Evolutionary conservation across 2,113 vertebrate species (phyloP), one percentile per base, ranked within the genome.

Genomic region (Xenopus laevis): DNA sequence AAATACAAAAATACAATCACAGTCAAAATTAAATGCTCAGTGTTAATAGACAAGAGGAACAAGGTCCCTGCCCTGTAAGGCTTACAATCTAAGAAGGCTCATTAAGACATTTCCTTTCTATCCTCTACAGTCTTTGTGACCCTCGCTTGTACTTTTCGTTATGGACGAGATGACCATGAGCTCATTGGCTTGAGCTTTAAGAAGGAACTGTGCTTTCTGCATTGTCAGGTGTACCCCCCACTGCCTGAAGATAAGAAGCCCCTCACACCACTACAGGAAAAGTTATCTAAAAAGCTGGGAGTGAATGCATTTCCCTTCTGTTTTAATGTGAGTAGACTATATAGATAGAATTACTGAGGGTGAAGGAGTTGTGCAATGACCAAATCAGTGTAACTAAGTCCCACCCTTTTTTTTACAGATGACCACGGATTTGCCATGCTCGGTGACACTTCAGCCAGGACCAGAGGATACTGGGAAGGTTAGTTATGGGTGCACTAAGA

Each of bases 131-230:
- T 95, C 15, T 97, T 86, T 0, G 91, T 94, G 80, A 89, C 84
- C 0, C 83, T 98, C 72, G 91, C 91, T 0, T 96, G 94, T 65
- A 92, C 92, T 0, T 98, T 98, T 78, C 91, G 89, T 80, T 97
- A 96, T 13, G 94, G 95, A 72, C 89, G 89, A 4, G 94, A 98
- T 0, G 94, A 98, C 82, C 83, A 97, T 79, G 93, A 95, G 0
- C 92, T 97, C 11, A 94, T 96, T 0, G 93, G 93, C 2, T 55
- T 98, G 81, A 93, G 88, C 67, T 97, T 94, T 87, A 87, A 89
- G 74, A 96, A 94, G 88, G 95, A 96, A 82, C 86, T 98, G 79
- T 96, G 94, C 13, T 83, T 92, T n/a, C 72, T 86, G 52, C 85
- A 83, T 5, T 65, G 89, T 30, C 94, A 98, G 85, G 83, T 96